Percentiles rank a stretch among this genome's conserved stretches.
Conservation (phyloP, 2,888 invertebrate species). For the Cheiracanthium punctorium region DNA sequence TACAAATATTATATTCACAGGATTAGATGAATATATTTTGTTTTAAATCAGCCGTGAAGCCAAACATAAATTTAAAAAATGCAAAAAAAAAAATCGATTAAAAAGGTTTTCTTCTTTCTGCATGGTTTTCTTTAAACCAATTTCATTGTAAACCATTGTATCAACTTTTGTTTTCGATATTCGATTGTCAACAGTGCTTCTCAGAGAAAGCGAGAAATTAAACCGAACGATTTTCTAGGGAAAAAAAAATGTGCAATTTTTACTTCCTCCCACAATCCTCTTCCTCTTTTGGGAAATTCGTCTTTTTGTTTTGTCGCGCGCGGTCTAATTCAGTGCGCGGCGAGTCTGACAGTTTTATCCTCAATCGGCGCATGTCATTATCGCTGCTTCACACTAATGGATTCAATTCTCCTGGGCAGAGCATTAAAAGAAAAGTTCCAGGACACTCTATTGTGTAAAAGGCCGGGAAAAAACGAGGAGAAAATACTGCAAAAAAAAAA, state of each 20-base stretch:
- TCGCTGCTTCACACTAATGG: conserved; percentile 51
- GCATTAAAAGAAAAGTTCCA: conserved; percentile 56
- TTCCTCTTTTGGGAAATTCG: conserved; percentile 16
- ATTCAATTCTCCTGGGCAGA: conserved; percentile 57
- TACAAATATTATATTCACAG: too few relatives aligned
- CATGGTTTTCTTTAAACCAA: too few relatives aligned
- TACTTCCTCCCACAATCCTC: not conserved
- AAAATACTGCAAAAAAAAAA: conserved; percentile 45
- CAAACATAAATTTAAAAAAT: too few relatives aligned
- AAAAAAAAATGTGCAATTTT: not conserved
- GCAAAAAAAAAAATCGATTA: too few relatives aligned
- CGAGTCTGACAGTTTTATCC: conserved; percentile 61
- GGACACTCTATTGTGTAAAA: conserved; percentile 39
- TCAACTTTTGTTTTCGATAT: too few relatives aligned
- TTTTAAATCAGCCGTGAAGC: too few relatives aligned
- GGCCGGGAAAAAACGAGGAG: not conserved
- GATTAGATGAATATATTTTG: too few relatives aligned
- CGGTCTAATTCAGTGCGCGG: conserved; percentile 43
- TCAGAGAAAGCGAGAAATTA: too few relatives aligned
- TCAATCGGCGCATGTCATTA: conserved; percentile 66
- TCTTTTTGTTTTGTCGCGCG: conserved; percentile 55
- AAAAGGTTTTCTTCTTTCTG: too few relatives aligned
- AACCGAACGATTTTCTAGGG: too few relatives aligned
- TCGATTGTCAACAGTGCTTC: too few relatives aligned
- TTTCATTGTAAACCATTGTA: too few relatives aligned